These are phyloP conservation scores for Charanyca ferruginea DNA, from an alignment of 2,888 invertebrate species.

Conservation along the genomic window DNA sequence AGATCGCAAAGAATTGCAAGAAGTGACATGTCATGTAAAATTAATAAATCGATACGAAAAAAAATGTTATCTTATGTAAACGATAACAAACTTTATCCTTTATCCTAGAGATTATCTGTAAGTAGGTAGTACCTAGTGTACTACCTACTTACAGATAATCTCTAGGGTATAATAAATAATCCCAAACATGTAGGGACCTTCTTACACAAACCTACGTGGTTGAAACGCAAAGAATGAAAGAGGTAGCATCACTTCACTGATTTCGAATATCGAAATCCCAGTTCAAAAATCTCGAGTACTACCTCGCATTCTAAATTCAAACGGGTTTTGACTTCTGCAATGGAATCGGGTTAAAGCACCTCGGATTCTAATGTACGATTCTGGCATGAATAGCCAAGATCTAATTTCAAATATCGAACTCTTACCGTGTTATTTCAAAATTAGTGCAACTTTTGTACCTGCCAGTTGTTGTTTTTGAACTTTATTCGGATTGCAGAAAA, in stretches of 20 bases:
- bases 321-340: slow-evolving; percentile 20
- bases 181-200: background rate
- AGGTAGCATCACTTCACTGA: background rate
- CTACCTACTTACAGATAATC: background rate
- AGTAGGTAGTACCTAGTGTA: too few species aligned
- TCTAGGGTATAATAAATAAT: slow-evolving; percentile 3
- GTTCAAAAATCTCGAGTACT: slow-evolving; percentile 3
- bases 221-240: background rate
- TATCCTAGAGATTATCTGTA: too few species aligned
- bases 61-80: too few species aligned
- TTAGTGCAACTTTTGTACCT: background rate
- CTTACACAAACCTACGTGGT: background rate
- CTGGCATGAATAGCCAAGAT: slow-evolving; percentile 36
- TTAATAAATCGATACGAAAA: too few species aligned
- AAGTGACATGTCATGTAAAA: too few species aligned
- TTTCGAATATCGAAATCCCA: background rate
- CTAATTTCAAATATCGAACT: slow-evolving; percentile 27
- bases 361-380: slow-evolving; percentile 6
- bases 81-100: too few species aligned
- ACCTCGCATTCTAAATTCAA: slow-evolving; percentile 21
- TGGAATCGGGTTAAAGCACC: slow-evolving; percentile 29
- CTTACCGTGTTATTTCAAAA: background rate
- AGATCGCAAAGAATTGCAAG: too few species aligned
- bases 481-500: background rate
- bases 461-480: background rate